phyloP scores from a whole-genome alignment of 2,888 invertebrate genomes.

The Noctua fimbriata region DNA sequence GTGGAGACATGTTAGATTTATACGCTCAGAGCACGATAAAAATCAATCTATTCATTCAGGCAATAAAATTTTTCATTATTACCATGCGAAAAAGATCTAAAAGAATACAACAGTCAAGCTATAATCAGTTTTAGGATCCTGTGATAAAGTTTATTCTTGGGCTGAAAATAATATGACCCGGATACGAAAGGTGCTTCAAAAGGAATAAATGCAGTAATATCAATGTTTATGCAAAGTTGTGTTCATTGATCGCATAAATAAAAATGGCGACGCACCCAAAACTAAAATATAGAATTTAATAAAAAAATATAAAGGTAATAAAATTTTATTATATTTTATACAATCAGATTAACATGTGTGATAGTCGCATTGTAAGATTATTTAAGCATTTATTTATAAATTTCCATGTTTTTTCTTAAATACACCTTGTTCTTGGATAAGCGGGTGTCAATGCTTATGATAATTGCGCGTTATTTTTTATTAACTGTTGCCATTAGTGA shows the following conservation, averaged over 20 bases:
- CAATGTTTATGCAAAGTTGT: conserved; percentile 29
- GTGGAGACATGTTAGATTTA: conserved; percentile 43
- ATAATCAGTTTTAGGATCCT: not conserved
- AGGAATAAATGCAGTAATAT: conserved; percentile 31
- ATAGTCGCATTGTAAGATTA: not conserved
- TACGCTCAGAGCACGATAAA: conserved; percentile 33
- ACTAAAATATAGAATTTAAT: not conserved
- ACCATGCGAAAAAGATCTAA: conserved; percentile 23
- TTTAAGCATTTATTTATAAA: not conserved
- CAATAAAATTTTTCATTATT: conserved; percentile 29
- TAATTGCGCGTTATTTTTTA: not conserved
- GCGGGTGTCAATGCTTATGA: not conserved
- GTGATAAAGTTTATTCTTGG: conserved; percentile 6
- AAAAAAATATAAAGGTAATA: not conserved
- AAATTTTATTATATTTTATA: not conserved
- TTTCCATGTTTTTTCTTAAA: conserved; percentile 10
- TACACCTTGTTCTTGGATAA: not conserved
- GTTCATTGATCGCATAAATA: conserved; percentile 39
- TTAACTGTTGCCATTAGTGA: conserved; percentile 7
- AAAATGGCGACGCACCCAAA: conserved; percentile 20
- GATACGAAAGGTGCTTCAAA: conserved; percentile 25
- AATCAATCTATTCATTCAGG: conserved; percentile 35
- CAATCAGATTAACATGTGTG: conserved; percentile 5
- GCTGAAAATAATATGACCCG: conserved; percentile 16
- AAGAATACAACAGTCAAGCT: not conserved